phyloP scores from a whole-genome alignment of 2,797 vertebrate species.

The Triplophysa yarkandensis region DNA sequence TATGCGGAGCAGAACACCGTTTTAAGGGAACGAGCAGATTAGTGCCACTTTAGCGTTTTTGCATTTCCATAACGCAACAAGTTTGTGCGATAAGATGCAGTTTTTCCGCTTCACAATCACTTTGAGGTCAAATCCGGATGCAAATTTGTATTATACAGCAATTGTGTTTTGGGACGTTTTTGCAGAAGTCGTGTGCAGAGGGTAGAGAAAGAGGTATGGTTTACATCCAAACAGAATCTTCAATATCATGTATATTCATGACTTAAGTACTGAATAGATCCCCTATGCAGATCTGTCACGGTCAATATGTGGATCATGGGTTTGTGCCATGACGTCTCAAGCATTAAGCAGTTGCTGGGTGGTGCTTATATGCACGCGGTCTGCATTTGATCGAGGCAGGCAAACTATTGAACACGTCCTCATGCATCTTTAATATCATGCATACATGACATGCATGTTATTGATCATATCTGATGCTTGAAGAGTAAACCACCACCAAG shows the following conservation, averaged over 20 bases:
- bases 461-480: background rate
- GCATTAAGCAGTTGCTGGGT: background rate
- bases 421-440: background rate
- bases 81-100: background rate
- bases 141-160: background rate
- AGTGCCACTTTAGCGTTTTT: constrained; percentile 45
- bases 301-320: background rate
- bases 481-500: background rate
- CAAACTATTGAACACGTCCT: background rate
- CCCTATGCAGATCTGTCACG: background rate
- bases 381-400: background rate
- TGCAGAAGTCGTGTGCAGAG: too few relatives aligned
- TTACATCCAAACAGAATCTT: background rate
- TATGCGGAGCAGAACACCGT: constrained; percentile 7
- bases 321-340: background rate
- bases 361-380: background rate
- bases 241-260: background rate
- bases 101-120: constrained; percentile 14
- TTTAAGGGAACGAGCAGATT: constrained; percentile 28
- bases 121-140: background rate
- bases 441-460: background rate
- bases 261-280: background rate
- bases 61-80: background rate
- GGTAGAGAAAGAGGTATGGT: too few relatives aligned
- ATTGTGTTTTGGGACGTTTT: too few relatives aligned